Evolutionary conservation across 2,888 invertebrate genomes (phyloP), one percentile per base, ranked within the genome.

Genomic region (Mesochorus sp.): DNA sequence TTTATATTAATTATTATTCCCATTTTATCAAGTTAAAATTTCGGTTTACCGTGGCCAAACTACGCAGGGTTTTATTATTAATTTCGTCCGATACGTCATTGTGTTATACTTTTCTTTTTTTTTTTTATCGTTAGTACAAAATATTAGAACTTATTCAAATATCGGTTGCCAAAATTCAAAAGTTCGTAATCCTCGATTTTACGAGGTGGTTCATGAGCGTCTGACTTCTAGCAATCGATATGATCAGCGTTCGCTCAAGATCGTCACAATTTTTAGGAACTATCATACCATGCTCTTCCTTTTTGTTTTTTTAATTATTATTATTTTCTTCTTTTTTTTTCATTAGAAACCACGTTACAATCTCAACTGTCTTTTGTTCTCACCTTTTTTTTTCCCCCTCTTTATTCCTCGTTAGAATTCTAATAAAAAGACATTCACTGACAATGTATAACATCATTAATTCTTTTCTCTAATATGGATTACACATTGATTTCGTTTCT

Each of bases 271-370:
- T 59, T 81, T 81, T 86, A 88, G 85, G 89, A 89, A 88, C 89
- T 87, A 83, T 86, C 84, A 87, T 90, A 89, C 88, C 89, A 86
- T 89, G 88, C 89, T 86, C 88, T 82, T 82, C 79, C 80, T 67
- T 73, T 73, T 68, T n/a, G n/a, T n/a, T n/a, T n/a, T n/a, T n/a
- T n/a, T n/a, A n/a, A n/a, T n/a, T n/a, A n/a, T 57, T 55, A 24
- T 39, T 47, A 34, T 26, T 31, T 53, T n/a, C 61, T 10, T 47
- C 49, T 49, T 51, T 37, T 70, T 49, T n/a, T 24, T 53, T 17
- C 24, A 37, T 53, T 55, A 57, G 14, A 19, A 74, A 74, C 39
- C 57, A 42, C 67, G 26, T 42, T 51, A 44, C 44, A 17, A 21
- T 57, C 55, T 57, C 24, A 10, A 37, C 21, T 66, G 42, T 49